These are phyloP conservation scores for Chionoecetes opilio DNA, from an alignment of 1,140 invertebrate genomes.

Conservation along the genomic window DNA sequence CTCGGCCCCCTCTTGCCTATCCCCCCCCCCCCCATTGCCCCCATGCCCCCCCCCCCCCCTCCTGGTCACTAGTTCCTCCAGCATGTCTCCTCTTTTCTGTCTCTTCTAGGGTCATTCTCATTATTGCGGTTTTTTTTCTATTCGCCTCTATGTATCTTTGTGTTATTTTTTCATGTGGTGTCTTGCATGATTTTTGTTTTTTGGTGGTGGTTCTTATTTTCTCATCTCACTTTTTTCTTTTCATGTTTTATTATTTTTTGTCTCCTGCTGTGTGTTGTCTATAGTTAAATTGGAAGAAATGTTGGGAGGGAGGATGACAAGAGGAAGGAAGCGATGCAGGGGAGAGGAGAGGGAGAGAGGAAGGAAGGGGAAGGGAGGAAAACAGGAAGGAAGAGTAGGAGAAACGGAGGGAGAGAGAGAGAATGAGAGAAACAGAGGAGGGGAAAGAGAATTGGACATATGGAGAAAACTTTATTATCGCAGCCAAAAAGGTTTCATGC, in stretches of 20 bases:
- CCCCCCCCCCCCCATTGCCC: not conserved
- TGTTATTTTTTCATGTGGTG: no score
- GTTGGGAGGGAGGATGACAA: not conserved
- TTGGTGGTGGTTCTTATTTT: no score
- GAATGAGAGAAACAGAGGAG: not conserved
- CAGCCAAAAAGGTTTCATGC: not conserved
- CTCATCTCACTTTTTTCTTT: no score
- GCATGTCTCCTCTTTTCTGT: not conserved
- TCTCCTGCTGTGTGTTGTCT: no score
- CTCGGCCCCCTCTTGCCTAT: no score
- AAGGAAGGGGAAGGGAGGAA: not conserved
- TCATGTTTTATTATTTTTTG: no score
- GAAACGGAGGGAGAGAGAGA: not conserved
- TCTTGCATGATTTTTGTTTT: no score
- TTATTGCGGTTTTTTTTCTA: no score
- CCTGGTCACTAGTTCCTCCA: not conserved
- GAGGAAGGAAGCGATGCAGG: not conserved
- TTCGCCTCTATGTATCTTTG: no score
- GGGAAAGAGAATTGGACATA: not conserved
- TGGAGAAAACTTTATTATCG: not conserved
- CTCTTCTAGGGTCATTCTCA: not conserved
- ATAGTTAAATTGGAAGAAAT: not conserved
- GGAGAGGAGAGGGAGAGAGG: not conserved
- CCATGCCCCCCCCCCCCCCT: not conserved
- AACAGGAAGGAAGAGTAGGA: not conserved